phyloP scores from a whole-genome alignment of 2,113 vertebrate genomes.

The Corythornis vintsioides region DNA sequence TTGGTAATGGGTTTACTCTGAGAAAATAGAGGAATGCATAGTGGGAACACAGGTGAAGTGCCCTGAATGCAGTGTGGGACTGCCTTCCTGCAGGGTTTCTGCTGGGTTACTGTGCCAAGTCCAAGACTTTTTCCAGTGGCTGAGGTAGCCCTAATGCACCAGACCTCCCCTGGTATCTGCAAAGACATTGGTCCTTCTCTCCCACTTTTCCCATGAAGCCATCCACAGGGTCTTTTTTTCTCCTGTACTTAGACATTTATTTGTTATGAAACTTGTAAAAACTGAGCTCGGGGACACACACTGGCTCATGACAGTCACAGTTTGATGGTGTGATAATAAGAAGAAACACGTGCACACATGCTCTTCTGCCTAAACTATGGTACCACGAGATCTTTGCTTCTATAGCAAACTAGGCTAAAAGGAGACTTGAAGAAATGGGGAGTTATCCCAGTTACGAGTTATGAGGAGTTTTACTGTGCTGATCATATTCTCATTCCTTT shows the following conservation, averaged over 20 bases:
- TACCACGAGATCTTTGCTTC: not conserved
- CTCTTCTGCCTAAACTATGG: not conserved
- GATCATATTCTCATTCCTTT: not conserved
- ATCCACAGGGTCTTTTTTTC: not conserved
- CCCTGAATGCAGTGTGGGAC: not conserved
- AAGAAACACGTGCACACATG: not conserved
- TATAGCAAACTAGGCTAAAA: not conserved
- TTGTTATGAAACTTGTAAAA: not conserved
- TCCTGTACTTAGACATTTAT: not conserved
- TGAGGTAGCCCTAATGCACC: not conserved
- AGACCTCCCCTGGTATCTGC: not conserved
- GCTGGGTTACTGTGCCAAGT: not conserved
- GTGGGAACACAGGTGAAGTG: not conserved
- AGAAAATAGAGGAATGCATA: accelerated
- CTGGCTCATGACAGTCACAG: not conserved
- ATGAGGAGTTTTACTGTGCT: not conserved
- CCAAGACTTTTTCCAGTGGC: not conserved
- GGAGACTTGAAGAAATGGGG: not conserved
- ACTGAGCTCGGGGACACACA: not conserved
- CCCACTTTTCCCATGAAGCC: not conserved
- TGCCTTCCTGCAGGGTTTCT: not conserved
- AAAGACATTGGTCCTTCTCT: not conserved
- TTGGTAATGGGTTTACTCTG: not conserved
- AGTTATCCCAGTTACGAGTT: not conserved
- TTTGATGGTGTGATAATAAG: not conserved